These are phyloP conservation scores for Ascaphus truei DNA, from an alignment of 2,113 vertebrate genomes.

Conservation along the genomic window DNA sequence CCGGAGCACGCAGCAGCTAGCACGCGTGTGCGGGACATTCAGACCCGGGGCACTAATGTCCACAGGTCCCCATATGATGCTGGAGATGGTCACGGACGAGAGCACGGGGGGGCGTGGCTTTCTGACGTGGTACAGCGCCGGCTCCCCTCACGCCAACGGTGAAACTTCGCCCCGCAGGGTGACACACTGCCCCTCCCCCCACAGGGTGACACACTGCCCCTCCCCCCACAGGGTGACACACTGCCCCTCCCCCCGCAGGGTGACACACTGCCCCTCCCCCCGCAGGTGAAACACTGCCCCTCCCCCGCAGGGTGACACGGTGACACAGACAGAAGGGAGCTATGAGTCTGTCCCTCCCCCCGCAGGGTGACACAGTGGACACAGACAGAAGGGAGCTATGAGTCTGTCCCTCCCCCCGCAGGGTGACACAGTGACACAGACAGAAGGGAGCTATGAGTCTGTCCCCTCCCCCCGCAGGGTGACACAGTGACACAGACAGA, in stretches of 20 bases:
- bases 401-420: too few species aligned
- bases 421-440: too few species aligned
- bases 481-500: too few species aligned
- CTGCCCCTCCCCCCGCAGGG: neutral
- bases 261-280: neutral
- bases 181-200: constrained; percentile 11
- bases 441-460: too few species aligned
- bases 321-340: too few species aligned
- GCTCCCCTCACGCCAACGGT: constrained; percentile 77
- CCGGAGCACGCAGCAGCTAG: constrained; percentile 68
- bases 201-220: neutral
- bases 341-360: too few species aligned
- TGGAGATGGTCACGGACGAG: constrained; percentile 77
- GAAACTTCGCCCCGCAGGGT: constrained; percentile 16
- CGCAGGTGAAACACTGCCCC: neutral
- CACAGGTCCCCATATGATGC: constrained; percentile 79
- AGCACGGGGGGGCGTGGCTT: constrained; percentile 75
- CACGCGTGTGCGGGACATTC: constrained; percentile 85
- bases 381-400: too few species aligned
- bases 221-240: neutral
- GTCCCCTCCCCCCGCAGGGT: too few species aligned
- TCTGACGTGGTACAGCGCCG: constrained; percentile 72
- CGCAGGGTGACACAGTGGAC: too few species aligned
- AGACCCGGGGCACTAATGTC: constrained; percentile 78
- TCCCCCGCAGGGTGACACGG: neutral